phyloP scores from a whole-genome alignment of 2,888 invertebrate species.

The Zhengitettix transpicula region DNA sequence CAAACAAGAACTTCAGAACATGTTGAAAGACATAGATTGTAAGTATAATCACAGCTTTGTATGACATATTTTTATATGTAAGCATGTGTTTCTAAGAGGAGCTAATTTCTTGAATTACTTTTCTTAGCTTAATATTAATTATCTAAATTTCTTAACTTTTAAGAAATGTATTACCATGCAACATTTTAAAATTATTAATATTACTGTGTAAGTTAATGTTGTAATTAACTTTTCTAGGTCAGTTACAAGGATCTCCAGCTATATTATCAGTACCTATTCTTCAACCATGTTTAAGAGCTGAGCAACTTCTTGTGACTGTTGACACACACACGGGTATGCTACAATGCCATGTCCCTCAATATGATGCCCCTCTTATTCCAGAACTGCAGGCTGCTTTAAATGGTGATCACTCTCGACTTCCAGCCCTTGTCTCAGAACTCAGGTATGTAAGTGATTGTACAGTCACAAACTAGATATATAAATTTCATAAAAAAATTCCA shows the following conservation, averaged over 20 bases:
- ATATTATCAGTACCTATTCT: slow-evolving; percentile 81
- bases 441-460: slow-evolving; percentile 23
- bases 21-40: slow-evolving; percentile 57
- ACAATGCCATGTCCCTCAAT: slow-evolving; percentile 83
- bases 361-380: slow-evolving; percentile 58
- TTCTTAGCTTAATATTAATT: too few species aligned
- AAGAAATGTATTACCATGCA: too few species aligned
- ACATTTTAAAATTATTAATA: too few species aligned
- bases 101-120: too few species aligned
- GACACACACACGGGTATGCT: slow-evolving; percentile 88
- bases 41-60: slow-evolving; percentile 20
- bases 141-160: too few species aligned
- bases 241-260: slow-evolving; percentile 80
- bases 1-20: slow-evolving; percentile 54
- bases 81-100: background rate
- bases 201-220: too few species aligned
- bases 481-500: background rate
- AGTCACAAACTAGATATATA: background rate
- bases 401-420: slow-evolving; percentile 49
- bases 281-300: slow-evolving; percentile 77
- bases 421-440: slow-evolving; percentile 50
- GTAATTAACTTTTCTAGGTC: slow-evolving; percentile 35
- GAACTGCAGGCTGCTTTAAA: slow-evolving; percentile 71
- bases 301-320: slow-evolving; percentile 80
- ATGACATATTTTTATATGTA: background rate